These are phyloP conservation scores for Carpatolechia fugitivella DNA, from an alignment of 2,888 invertebrate species.

Conservation along the genomic window DNA sequence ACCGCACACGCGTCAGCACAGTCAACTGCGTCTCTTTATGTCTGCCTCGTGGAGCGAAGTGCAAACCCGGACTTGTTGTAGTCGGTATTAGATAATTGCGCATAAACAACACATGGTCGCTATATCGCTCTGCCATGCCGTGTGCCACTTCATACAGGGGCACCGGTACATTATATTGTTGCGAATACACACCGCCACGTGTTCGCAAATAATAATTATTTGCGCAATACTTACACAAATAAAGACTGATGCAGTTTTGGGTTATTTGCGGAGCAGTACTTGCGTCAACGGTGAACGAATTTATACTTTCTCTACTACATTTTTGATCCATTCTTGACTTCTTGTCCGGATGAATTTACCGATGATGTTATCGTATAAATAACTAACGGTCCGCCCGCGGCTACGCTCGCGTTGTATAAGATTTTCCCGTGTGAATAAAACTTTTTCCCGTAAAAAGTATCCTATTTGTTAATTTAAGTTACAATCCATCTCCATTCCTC, in stretches of 20 bases:
- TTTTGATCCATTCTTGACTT: neutral
- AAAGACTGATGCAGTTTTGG: neutral
- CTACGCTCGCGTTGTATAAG: too few relatives aligned
- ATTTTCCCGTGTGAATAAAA: too few relatives aligned
- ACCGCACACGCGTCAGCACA: constrained; percentile 20
- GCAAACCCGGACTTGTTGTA: neutral
- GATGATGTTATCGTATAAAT: too few relatives aligned
- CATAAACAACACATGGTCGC: constrained; percentile 18
- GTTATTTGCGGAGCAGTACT: neutral
- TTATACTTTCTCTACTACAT: neutral
- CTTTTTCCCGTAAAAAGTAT: too few relatives aligned
- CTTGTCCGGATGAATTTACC: neutral
- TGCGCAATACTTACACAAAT: constrained; percentile 3
- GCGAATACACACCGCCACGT: constrained; percentile 3
- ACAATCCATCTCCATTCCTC: too few relatives aligned
- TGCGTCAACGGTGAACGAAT: neutral
- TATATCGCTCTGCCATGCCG: neutral
- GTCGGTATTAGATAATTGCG: constrained; percentile 27
- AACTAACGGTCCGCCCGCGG: too few relatives aligned
- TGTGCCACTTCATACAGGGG: neutral
- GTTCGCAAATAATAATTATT: neutral
- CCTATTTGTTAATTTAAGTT: too few relatives aligned
- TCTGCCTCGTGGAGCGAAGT: constrained; percentile 22
- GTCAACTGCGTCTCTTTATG: constrained; percentile 19
- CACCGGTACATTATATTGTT: neutral